Evolutionary conservation across 2,888 invertebrate species (phyloP).

Genomic region (Limnephilus rhombicus): DNA sequence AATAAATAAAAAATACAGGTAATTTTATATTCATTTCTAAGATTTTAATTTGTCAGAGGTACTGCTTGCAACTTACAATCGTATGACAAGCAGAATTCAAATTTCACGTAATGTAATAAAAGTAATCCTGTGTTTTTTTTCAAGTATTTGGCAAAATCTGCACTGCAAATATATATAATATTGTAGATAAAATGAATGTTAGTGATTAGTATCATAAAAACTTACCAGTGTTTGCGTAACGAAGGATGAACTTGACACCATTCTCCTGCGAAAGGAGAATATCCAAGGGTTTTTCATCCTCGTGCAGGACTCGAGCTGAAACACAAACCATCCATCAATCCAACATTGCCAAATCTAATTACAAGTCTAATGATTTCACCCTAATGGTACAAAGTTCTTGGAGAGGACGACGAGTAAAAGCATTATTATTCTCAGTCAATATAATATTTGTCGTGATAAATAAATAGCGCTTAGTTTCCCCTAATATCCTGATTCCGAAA

Average conservation of each 20-base stretch:
- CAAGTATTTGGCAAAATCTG: no score
- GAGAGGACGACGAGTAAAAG: not conserved
- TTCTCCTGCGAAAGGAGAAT: constrained; percentile 80
- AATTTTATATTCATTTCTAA: no score
- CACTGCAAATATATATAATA: no score
- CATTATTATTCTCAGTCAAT: not conserved
- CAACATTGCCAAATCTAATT: not conserved
- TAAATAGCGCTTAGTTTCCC: not conserved
- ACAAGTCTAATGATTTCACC: constrained; percentile 8
- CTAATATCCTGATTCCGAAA: not conserved
- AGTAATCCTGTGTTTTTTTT: no score
- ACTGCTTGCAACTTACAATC: no score
- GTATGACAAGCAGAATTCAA: no score
- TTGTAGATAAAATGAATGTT: no score
- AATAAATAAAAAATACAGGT: no score
- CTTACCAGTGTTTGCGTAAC: constrained; percentile 72
- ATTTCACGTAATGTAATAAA: no score
- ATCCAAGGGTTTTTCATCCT: constrained; percentile 80
- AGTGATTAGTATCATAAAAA: not conserved
- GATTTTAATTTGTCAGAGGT: no score
- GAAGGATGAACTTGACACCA: constrained; percentile 79
- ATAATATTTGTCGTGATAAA: not conserved
- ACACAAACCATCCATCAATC: not conserved
- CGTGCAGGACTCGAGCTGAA: constrained; percentile 80
- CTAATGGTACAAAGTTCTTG: not conserved